Percentiles rank a stretch among this genome's conserved stretches.
Conservation (phyloP, 2,888 invertebrate genomes). For the Pollenia angustigena region DNA sequence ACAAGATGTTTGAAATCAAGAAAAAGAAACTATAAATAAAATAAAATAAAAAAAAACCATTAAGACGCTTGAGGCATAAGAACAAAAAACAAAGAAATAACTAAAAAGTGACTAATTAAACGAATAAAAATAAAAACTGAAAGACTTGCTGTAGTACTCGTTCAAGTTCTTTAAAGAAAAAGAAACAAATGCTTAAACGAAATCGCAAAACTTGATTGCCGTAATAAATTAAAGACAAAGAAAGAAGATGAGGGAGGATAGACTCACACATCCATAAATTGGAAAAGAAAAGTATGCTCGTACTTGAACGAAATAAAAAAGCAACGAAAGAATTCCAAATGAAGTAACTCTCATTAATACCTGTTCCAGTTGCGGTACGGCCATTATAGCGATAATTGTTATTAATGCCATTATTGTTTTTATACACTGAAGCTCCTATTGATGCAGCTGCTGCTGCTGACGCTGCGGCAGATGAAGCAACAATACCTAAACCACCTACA, state of each 20-base stretch:
- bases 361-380: slow-evolving; percentile 82
- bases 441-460: slow-evolving; percentile 67
- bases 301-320: slow-evolving; percentile 13
- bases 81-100: slow-evolving; percentile 5
- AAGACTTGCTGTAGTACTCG: neutral
- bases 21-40: slow-evolving; percentile 1
- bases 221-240: slow-evolving; percentile 24
- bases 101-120: slow-evolving; percentile 10
- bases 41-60: neutral
- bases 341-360: slow-evolving; percentile 77
- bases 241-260: slow-evolving; percentile 23
- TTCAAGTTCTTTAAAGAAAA: slow-evolving; percentile 9
- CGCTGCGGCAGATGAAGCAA: slow-evolving; percentile 55
- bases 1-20: neutral
- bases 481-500: slow-evolving; percentile 67
- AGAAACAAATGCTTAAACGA: slow-evolving; percentile 1
- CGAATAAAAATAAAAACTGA: neutral
- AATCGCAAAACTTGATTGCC: slow-evolving; percentile 6
- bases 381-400: slow-evolving; percentile 84
- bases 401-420: slow-evolving; percentile 82
- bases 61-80: slow-evolving; percentile 14
- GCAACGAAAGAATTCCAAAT: slow-evolving; percentile 11
- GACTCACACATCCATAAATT: slow-evolving; percentile 28
- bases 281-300: neutral
- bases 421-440: slow-evolving; percentile 77